Evolutionary conservation across 2,888 invertebrate genomes (phyloP).

Genomic region (Plebejus anna): DNA sequence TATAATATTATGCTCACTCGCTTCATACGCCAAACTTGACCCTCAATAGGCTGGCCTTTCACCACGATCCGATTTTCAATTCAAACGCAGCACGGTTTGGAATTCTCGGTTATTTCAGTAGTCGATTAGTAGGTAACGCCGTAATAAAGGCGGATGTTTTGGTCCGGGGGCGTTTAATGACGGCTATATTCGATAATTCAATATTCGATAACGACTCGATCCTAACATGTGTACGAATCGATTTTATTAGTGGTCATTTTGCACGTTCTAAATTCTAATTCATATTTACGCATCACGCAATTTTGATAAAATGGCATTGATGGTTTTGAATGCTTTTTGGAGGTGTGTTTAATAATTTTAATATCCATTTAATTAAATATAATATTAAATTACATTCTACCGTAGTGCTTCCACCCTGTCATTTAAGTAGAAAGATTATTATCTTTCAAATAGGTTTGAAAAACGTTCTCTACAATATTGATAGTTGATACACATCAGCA

Average conservation of each 20-base stretch:
- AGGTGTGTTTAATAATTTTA: background rate
- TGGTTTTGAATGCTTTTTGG: background rate
- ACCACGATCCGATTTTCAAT: background rate
- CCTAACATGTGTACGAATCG: constrained; percentile 35
- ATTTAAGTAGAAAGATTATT: no score
- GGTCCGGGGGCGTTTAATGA: constrained; percentile 74
- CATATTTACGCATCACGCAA: background rate
- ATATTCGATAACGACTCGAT: constrained; percentile 37
- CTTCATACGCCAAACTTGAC: background rate
- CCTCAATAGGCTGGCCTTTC: background rate
- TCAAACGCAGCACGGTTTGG: constrained; percentile 32
- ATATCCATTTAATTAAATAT: background rate
- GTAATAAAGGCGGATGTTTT: constrained; percentile 76
- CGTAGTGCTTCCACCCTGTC: no score
- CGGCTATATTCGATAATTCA: constrained; percentile 72
- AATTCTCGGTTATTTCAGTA: constrained; percentile 70
- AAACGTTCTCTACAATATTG: no score
- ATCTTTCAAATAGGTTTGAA: no score
- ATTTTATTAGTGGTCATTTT: constrained; percentile 30
- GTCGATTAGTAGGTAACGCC: constrained; percentile 73
- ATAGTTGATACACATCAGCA: no score
- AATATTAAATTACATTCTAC: no score
- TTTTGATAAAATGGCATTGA: background rate
- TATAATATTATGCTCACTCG: background rate
- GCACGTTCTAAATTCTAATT: background rate